phyloP scores from a whole-genome alignment of 2,113 vertebrate species.

The Sinocyclocheilus rhinocerous region DNA sequence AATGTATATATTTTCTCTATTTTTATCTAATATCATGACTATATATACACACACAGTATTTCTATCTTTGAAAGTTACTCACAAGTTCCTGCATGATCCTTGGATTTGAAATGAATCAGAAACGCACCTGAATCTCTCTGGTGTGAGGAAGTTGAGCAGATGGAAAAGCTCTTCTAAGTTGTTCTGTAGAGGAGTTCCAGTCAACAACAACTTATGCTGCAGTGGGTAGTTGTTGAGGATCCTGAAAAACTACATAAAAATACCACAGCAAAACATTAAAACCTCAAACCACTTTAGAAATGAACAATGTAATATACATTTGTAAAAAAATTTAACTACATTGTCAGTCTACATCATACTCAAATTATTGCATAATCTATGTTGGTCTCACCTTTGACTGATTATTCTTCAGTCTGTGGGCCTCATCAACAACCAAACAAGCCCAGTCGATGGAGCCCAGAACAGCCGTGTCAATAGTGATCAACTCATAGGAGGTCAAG shows the following conservation, averaged over 20 bases:
- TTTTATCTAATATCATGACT: too few species aligned
- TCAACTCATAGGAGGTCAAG: conserved; percentile 95
- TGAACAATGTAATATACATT: too few species aligned
- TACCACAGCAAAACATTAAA: background rate
- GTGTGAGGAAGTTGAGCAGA: conserved; percentile 95
- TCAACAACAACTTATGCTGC: conserved; percentile 94
- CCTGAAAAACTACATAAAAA: conserved; percentile 87
- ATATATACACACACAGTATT: too few species aligned
- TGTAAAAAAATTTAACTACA: background rate
- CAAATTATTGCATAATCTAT: background rate
- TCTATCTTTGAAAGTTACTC: too few species aligned
- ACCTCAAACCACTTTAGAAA: background rate
- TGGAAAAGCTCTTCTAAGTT: conserved; percentile 97
- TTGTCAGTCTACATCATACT: background rate
- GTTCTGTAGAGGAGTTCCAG: conserved; percentile 95
- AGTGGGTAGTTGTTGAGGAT: conserved; percentile 94
- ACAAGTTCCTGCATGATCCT: too few species aligned
- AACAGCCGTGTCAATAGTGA: conserved; percentile 97
- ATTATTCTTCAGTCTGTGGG: conserved; percentile 97
- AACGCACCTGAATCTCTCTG: conserved; percentile 92
- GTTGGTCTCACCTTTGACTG: conserved; percentile 87
- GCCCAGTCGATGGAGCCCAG: conserved; percentile 97
- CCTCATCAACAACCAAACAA: conserved; percentile 96
- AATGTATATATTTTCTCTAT: too few species aligned
- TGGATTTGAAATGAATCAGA: background rate